Evolutionary conservation across 2,888 invertebrate species (phyloP), one percentile per base, ranked within the genome.

Genomic region (Linnaemya tessellans): DNA sequence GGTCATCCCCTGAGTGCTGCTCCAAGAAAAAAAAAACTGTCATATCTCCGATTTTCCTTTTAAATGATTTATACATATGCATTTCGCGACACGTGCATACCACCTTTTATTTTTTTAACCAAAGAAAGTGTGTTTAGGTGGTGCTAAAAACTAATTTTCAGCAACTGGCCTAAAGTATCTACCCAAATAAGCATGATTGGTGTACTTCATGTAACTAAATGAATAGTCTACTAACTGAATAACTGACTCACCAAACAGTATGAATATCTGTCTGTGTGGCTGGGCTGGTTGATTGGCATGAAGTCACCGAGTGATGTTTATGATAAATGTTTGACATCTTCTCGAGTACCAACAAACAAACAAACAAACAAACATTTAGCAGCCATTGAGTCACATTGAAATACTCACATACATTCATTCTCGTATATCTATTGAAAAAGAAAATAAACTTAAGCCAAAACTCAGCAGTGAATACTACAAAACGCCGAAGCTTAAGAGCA

Each of bases 311-410:
- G 51, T 74, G 64, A 70, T 79, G 77, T 68, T 73, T 79, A 38
- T 79, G 79, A 79, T 64, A 79, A 79, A 79, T 79, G 65, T 51
- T n/a, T 84, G 80, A 80, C 75, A 75, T 84, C 84, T 84, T 71
- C 80, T 84, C 75, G 75, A 80, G 78, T 84, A 74, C 75, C 75
- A 70, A 30, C 60, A 56, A 75, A 73, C 41, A 58, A 70, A 73
- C 54, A 22, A 70, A 30, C 60, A 56, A 75, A 73, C 41, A 58
- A 70, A 73, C 54, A 22, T 67, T 73, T 68, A 73, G 20, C 73
- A 79, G 30, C 64, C 30, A 60, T 49, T 49, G n/a, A 60, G 68
- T 35, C 38, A 11, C 15, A 77, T n/a, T 51, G 64, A 70, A 56
- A 18, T 18, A 11, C 10, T n/a, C 15, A 46, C 60, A 62, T 10